Evolutionary conservation across 2,888 invertebrate genomes (phyloP).

Genomic region (Brenthis hecate): DNA sequence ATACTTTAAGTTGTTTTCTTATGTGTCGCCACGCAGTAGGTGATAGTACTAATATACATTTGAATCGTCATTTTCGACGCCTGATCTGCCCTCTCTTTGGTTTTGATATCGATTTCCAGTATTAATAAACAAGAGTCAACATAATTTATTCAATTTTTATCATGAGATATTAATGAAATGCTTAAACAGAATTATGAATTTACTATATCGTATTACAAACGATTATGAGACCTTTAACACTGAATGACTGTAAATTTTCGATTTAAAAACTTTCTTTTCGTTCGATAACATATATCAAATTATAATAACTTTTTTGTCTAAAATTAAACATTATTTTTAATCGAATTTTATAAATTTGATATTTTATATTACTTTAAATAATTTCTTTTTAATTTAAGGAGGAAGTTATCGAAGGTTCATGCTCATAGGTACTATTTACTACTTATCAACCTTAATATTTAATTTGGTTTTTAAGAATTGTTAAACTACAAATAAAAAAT

Average conservation of each 20-base stretch:
- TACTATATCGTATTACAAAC: conserved; percentile 58
- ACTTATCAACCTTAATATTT: too few species aligned
- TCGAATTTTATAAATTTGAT: neutral
- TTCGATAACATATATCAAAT: conserved; percentile 3
- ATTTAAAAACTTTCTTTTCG: conserved; percentile 10
- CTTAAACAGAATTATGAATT: conserved; percentile 54
- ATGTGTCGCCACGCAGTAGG: conserved; percentile 65
- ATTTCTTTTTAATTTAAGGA: too few species aligned
- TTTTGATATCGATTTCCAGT: conserved; percentile 56
- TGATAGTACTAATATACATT: conserved; percentile 54
- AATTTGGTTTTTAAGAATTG: too few species aligned
- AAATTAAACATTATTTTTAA: neutral
- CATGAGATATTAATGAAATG: conserved; percentile 62
- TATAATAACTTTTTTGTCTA: neutral
- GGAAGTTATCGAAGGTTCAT: too few species aligned
- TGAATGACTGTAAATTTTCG: conserved; percentile 38
- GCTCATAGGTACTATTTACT: too few species aligned
- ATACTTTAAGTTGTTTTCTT: conserved; percentile 59
- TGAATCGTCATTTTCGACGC: conserved; percentile 44
- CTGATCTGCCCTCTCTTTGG: conserved; percentile 52
- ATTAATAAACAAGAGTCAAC: conserved; percentile 50
- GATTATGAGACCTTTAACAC: conserved; percentile 53
- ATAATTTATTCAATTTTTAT: conserved; percentile 66
- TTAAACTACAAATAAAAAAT: too few species aligned
- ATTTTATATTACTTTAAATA: too few species aligned